phyloP scores from a whole-genome alignment of 2,888 invertebrate genomes.

The Amorpha juglandis region DNA sequence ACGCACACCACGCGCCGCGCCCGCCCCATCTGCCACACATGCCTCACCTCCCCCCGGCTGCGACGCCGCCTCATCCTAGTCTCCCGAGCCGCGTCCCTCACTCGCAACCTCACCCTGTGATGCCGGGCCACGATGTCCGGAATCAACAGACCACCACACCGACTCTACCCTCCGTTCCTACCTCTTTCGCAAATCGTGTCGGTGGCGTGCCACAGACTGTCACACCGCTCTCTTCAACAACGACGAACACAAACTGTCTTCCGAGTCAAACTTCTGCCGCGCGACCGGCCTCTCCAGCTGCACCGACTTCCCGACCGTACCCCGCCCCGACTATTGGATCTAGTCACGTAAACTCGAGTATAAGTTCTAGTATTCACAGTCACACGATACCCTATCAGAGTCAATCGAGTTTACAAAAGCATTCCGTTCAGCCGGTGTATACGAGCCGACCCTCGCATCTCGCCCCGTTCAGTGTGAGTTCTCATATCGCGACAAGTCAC shows the following conservation, averaged over 20 bases:
- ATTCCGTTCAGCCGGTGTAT: constrained; percentile 76
- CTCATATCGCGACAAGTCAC: constrained; percentile 82
- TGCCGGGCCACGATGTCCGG: constrained; percentile 68
- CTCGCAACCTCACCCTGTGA: constrained; percentile 64
- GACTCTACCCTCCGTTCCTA: constrained; percentile 68
- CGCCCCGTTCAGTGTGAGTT: constrained; percentile 71
- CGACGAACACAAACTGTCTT: constrained; percentile 71
- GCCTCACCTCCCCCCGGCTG: constrained; percentile 48
- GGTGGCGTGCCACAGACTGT: constrained; percentile 60
- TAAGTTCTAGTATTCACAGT: constrained; percentile 76
- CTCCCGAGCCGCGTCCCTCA: constrained; percentile 64
- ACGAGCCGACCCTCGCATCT: constrained; percentile 73
- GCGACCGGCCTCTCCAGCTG: constrained; percentile 67
- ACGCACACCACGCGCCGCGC: constrained; percentile 65
- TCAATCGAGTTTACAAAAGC: constrained; percentile 79
- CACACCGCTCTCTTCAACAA: constrained; percentile 61
- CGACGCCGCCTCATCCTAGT: constrained; percentile 57
- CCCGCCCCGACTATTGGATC: constrained; percentile 76
- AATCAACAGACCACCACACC: constrained; percentile 52
- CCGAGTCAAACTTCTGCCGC: constrained; percentile 70
- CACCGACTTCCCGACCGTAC: constrained; percentile 70
- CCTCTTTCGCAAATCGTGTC: constrained; percentile 70
- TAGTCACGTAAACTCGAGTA: constrained; percentile 81
- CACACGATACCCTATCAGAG: constrained; percentile 75
- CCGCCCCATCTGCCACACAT: constrained; percentile 63